These are phyloP conservation scores for Scytalopus superciliaris DNA, from an alignment of 2,113 vertebrate species.

Conservation along the genomic window DNA sequence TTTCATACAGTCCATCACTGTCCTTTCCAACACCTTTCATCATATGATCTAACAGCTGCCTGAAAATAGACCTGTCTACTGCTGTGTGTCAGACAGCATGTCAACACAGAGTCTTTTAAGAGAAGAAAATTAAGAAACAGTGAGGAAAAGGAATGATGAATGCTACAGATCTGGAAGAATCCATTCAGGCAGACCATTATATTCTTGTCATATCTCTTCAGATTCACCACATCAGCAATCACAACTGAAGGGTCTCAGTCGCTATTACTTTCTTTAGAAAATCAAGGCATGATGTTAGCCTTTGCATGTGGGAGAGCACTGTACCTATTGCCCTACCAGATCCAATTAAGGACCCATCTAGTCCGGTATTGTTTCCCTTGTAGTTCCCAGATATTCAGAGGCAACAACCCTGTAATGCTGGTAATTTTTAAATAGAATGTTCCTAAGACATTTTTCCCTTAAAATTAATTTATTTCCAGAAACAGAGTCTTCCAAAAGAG, in stretches of 20 bases:
- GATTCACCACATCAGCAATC: background rate
- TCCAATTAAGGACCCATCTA: background rate
- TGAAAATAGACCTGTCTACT: background rate
- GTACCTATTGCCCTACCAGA: background rate
- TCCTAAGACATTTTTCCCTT: background rate
- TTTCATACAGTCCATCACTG: background rate
- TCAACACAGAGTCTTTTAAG: background rate
- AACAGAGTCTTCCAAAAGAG: background rate
- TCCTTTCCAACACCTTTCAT: background rate
- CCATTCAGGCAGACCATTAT: background rate
- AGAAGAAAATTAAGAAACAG: background rate
- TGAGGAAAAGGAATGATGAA: background rate
- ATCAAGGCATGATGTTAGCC: background rate
- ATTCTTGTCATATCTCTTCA: background rate
- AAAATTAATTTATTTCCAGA: background rate
- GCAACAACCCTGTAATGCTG: rapidly evolving
- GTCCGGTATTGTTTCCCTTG: background rate
- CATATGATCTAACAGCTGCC: background rate
- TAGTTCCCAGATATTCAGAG: background rate
- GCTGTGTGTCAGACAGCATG: background rate
- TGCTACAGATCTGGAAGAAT: background rate
- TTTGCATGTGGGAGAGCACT: background rate
- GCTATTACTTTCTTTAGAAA: background rate
- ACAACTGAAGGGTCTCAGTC: background rate
- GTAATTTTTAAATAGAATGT: background rate